Conservation (phyloP, 2,797 vertebrate species). For the Lepus oiostolus region DNA sequence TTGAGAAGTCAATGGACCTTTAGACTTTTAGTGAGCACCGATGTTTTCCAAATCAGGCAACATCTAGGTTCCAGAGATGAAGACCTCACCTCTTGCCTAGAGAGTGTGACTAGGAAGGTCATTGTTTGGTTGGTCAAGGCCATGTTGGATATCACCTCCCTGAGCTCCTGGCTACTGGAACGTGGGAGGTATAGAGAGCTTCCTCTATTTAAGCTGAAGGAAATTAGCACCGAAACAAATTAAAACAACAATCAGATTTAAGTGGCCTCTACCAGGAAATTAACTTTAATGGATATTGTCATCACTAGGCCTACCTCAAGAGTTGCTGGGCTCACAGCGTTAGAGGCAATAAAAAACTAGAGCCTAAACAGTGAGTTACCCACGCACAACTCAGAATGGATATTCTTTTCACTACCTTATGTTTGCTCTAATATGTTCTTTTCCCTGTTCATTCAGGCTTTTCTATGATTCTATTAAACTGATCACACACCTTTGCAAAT, state of each 20-base stretch:
- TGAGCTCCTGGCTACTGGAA: slow-evolving; percentile 6
- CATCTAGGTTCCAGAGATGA: neutral
- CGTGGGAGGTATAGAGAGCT: neutral
- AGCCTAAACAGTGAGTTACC: slow-evolving; percentile 2
- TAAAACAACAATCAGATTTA: slow-evolving; percentile 82
- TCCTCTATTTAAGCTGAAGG: slow-evolving; percentile 71
- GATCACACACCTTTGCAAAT: slow-evolving; percentile 36
- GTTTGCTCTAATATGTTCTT: slow-evolving; percentile 59
- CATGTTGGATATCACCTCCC: neutral
- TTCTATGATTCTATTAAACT: slow-evolving; percentile 64
- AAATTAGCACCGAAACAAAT: slow-evolving; percentile 81
- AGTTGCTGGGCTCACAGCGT: neutral
- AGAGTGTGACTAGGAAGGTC: neutral
- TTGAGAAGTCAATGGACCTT: neutral
- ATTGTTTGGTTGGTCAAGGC: neutral
- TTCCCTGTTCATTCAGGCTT: slow-evolving; percentile 49
- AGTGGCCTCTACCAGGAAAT: slow-evolving; percentile 82
- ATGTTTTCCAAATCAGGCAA: neutral
- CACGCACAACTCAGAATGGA: slow-evolving; percentile 54
- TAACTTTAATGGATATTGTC: slow-evolving; percentile 84
- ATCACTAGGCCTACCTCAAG: slow-evolving; percentile 66
- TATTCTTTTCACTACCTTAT: slow-evolving; percentile 63
- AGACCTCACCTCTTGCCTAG: neutral
- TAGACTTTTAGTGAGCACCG: neutral
- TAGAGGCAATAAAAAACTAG: slow-evolving; percentile 48